Evolutionary conservation across 2,113 vertebrate genomes (phyloP).

Genomic region (Elachura formosa): DNA sequence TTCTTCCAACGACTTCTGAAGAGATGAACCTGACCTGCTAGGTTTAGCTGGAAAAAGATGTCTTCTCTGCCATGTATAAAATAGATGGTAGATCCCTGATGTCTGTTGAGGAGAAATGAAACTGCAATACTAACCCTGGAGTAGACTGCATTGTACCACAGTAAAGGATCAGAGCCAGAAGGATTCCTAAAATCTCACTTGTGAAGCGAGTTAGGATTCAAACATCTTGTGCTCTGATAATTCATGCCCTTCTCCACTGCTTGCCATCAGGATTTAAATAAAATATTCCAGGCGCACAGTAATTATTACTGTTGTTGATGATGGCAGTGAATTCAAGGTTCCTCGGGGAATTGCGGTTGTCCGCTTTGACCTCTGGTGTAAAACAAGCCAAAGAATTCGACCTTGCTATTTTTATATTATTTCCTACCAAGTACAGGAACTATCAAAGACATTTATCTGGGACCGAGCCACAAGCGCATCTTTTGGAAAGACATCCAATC

Average conservation of each 20-base stretch:
- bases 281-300: not conserved
- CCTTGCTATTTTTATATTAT: not conserved
- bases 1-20: not conserved
- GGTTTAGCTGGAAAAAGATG: not conserved
- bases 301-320: not conserved
- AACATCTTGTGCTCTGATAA: not conserved
- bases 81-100: not conserved
- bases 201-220: not conserved
- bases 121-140: accelerated
- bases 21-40: not conserved
- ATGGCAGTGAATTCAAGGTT: not conserved
- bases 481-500: constrained; percentile 28
- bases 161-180: not conserved
- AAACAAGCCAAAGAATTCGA: constrained; percentile 3
- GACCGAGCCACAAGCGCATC: not conserved
- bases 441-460: not conserved
- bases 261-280: not conserved
- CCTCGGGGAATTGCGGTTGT: not conserved
- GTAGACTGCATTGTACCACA: not conserved
- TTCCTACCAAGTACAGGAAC: not conserved
- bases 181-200: not conserved
- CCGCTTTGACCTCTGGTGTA: not conserved
- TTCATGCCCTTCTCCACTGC: not conserved
- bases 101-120: not conserved
- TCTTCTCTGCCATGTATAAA: not conserved